Conservation (phyloP, 2,888 invertebrate species). For the Chloroclystis v-ata region DNA sequence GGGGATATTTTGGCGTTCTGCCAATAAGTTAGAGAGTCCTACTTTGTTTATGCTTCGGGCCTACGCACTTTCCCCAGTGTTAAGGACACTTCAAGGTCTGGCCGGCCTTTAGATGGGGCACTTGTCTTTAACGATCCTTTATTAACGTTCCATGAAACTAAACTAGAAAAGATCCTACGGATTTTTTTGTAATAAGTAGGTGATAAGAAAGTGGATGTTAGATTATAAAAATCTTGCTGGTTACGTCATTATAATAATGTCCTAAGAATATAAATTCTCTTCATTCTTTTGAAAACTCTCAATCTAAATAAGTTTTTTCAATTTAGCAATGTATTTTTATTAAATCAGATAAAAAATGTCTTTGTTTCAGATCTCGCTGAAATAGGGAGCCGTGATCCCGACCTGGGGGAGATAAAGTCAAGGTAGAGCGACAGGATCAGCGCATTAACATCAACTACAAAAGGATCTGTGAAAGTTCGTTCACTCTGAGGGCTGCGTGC, state of each 20-base stretch:
- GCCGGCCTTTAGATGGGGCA: constrained; percentile 4
- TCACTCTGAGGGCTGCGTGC: constrained; percentile 36
- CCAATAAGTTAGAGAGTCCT: constrained; percentile 41
- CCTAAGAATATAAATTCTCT: too few relatives aligned
- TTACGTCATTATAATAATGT: too few relatives aligned
- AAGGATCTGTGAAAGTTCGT: constrained; percentile 29
- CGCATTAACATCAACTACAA: constrained; percentile 27
- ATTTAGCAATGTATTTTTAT: too few relatives aligned
- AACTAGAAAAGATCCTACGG: too few relatives aligned
- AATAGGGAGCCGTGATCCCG: constrained; percentile 27
- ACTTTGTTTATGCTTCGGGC: constrained; percentile 24
- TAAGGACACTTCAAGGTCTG: constrained; percentile 35
- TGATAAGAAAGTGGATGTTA: too few relatives aligned
- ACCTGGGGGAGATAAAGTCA: constrained; percentile 32
- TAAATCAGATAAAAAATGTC: too few relatives aligned
- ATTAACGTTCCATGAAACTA: too few relatives aligned
- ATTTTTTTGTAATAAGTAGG: too few relatives aligned
- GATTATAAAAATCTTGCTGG: too few relatives aligned
- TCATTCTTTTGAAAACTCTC: too few relatives aligned
- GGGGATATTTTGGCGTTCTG: constrained; percentile 39
- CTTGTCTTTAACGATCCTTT: neutral
- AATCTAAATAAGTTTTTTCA: too few relatives aligned
- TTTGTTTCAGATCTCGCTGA: constrained; percentile 23
- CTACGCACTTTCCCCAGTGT: constrained; percentile 31
- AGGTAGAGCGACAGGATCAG: constrained; percentile 36